Evolutionary conservation across 2,797 vertebrate species (phyloP).

Genomic region (Lacerta viridis): DNA sequence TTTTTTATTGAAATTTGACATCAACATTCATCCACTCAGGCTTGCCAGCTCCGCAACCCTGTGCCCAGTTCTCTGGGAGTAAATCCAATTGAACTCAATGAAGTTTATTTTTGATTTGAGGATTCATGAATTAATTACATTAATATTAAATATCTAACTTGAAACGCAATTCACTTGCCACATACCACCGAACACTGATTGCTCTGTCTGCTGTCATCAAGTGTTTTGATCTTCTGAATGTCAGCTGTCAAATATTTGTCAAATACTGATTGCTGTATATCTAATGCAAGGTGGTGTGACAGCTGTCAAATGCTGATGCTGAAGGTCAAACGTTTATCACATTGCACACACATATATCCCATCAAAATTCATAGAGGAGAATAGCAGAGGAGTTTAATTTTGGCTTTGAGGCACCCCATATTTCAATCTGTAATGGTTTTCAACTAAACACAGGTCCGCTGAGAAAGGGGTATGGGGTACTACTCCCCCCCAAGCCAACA

Average conservation of each 20-base stretch:
- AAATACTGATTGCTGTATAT: not conserved
- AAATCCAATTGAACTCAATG: too few relatives aligned
- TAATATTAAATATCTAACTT: constrained; percentile 1
- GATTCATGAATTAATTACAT: not conserved
- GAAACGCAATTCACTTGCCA: not conserved
- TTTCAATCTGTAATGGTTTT: not conserved
- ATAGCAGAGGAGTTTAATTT: not conserved
- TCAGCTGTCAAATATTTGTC: constrained; percentile 9
- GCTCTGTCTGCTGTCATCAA: not conserved
- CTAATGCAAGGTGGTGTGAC: not conserved
- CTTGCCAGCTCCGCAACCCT: not conserved
- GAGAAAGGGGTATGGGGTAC: not conserved
- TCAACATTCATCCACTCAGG: not conserved
- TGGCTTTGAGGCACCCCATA: not conserved
- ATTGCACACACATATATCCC: not conserved
- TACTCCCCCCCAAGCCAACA: too few relatives aligned
- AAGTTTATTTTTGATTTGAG: too few relatives aligned
- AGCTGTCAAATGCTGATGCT: not conserved
- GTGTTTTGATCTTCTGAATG: not conserved
- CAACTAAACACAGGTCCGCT: not conserved
- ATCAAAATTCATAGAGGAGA: not conserved
- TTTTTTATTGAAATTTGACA: not conserved
- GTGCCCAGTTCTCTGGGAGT: too few relatives aligned
- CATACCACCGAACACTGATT: not conserved
- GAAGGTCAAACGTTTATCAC: constrained; percentile 4